Percentiles rank a stretch among this genome's conserved stretches.
Evolutionary conservation across 1,140 invertebrate species (phyloP).

Genomic region (Octopus sinensis): DNA sequence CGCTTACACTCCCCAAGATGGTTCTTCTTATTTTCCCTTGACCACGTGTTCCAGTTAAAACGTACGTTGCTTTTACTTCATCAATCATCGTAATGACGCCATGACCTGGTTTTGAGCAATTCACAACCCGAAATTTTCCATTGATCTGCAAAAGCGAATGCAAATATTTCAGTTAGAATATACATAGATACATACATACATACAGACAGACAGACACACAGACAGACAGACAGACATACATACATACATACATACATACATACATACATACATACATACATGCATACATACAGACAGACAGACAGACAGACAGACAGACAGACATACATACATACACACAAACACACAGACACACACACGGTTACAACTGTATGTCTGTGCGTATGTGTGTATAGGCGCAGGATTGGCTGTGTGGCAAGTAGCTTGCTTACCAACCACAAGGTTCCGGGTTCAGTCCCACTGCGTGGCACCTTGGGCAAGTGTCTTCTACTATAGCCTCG

Average conservation of each 20-base stretch:
- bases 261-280: not conserved
- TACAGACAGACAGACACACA: not conserved
- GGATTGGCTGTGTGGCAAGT: too few species aligned
- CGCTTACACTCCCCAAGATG: conserved; percentile 23
- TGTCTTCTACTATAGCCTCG: too few species aligned
- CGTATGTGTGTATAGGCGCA: too few species aligned
- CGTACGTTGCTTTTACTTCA: conserved; percentile 16
- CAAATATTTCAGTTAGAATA: not conserved
- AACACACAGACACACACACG: not conserved
- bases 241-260: not conserved
- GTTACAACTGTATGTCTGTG: too few species aligned
- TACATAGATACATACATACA: not conserved
- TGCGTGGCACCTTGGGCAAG: too few species aligned
- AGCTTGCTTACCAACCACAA: too few species aligned
- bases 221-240: not conserved
- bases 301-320: not conserved
- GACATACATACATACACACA: not conserved
- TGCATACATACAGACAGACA: not conserved
- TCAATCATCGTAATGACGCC: conserved; percentile 22
- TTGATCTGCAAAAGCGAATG: conserved; percentile 10
- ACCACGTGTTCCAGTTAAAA: conserved; percentile 23
- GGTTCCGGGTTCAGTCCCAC: too few species aligned
- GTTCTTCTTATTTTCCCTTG: conserved; percentile 19
- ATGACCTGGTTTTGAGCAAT: conserved; percentile 21
- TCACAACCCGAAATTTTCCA: conserved; percentile 1